Base-by-base conservation (phyloP, 2,888 invertebrate genomes). In the Ophioninae sp. region DNA sequence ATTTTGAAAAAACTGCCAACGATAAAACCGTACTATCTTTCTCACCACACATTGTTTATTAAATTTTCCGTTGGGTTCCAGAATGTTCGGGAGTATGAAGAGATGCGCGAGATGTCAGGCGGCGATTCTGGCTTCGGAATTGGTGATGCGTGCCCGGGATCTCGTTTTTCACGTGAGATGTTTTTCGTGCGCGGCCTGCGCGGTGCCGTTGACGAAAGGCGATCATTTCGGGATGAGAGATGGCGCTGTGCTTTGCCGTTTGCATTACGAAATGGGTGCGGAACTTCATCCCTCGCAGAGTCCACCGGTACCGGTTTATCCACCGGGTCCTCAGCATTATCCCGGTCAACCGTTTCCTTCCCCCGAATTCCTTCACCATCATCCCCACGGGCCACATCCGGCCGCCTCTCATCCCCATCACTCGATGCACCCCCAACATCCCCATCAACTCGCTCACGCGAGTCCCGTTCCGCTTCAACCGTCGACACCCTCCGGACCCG, bases 151-250 rank as follows among this genome's bases (percentile, higher is more conserved):
- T 77, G 98, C 98, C 10, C 95, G 97, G 73, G 98, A 98, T 90
- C 95, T 97, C 90, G 98, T 98, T 88, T 99, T 97, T 94, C 99
- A 99, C 94, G 96, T 98, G 83, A 96, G 96, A 91, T 99, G 99
- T 94, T 99, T 99, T 94, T 97, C 97, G 68, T 99, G 99, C 93
- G 96, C 96, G 64, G 95, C 97, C 73, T 99, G 99, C 94, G 96
- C 96, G 92, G 95, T 96, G 58, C 96, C 97, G 6, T 94, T 99
- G 83, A 97, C 96, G 81, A 98, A 98, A 92, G 99, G 99, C 63
- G 99, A 99, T 92, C 97, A 98, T 90, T 99, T 98, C 94, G 98
- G 98, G 87, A 97, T 98, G 94, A 95, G 97, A 88, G 97, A 97
- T 88, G 96, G 97, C 79, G 95, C 97, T 87, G 96, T 98, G 71